These are phyloP conservation scores for Cheumatopsyche charites DNA, from an alignment of 1,140 invertebrate species.

Conservation along the genomic window DNA sequence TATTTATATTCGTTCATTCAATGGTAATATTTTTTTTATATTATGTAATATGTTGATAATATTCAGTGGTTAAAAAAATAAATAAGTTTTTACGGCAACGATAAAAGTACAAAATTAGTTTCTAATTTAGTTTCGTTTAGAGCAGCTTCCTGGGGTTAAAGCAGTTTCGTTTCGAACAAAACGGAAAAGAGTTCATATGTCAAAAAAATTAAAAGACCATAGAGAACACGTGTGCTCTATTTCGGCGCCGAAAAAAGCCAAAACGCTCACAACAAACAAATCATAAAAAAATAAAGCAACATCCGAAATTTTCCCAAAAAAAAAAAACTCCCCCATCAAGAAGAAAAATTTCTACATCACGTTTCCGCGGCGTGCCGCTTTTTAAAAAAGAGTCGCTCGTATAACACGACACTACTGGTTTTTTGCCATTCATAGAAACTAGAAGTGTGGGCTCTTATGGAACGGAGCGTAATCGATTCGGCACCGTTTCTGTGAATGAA, in stretches of 20 bases:
- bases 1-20: too few relatives aligned
- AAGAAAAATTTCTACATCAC: conserved; percentile 21
- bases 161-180: too few relatives aligned
- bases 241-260: not conserved
- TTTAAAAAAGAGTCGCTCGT: not conserved
- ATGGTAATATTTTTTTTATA: too few relatives aligned
- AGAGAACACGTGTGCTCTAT: conserved; percentile 8
- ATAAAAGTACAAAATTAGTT: too few relatives aligned
- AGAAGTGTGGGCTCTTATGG: conserved; percentile 26
- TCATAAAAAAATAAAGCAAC: not conserved
- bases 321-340: too few relatives aligned
- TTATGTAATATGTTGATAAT: too few relatives aligned
- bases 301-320: not conserved
- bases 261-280: not conserved
- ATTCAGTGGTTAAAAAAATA: too few relatives aligned
- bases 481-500: conserved; percentile 26
- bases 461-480: conserved; percentile 26
- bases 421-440: conserved; percentile 28
- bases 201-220: too few relatives aligned
- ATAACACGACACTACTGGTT: conserved; percentile 25
- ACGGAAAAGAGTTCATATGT: too few relatives aligned
- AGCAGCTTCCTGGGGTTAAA: too few relatives aligned
- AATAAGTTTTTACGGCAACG: too few relatives aligned
- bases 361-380: conserved; percentile 20
- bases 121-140: too few relatives aligned